These are phyloP conservation scores for Isichthys henryi DNA, from an alignment of 2,113 vertebrate genomes.

Conservation along the genomic window DNA sequence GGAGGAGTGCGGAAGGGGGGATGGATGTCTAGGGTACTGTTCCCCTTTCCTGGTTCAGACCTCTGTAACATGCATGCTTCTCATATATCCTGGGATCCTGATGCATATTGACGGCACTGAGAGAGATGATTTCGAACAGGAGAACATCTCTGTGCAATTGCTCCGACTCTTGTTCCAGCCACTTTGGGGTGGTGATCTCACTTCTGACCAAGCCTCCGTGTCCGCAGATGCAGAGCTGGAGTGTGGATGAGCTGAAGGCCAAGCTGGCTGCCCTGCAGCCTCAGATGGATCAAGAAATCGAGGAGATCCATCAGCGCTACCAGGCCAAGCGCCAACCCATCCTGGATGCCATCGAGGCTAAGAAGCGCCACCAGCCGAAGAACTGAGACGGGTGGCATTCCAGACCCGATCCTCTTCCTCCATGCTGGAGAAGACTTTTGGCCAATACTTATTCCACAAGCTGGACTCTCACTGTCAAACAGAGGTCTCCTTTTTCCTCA, in stretches of 20 bases:
- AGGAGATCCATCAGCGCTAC: constrained; percentile 89
- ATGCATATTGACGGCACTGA: neutral
- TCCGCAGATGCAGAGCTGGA: constrained; percentile 75
- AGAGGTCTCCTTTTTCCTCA: neutral
- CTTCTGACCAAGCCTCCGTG: neutral
- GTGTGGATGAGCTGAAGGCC: constrained; percentile 76
- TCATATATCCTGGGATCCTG: neutral
- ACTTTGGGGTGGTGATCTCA: neutral
- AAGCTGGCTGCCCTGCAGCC: constrained; percentile 79
- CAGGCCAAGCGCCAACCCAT: constrained; percentile 88
- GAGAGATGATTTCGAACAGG: neutral
- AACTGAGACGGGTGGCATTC: constrained; percentile 55
- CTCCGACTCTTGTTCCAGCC: neutral
- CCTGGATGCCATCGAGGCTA: constrained; percentile 86
- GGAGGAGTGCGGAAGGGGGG: neutral
- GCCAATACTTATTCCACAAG: neutral
- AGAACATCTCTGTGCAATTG: neutral
- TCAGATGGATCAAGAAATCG: constrained; percentile 95
- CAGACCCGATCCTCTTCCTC: neutral
- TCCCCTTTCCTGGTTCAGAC: neutral
- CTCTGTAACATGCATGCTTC: neutral
- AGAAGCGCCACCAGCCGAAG: constrained; percentile 83
- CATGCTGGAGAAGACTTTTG: neutral
- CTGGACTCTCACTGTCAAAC: neutral
- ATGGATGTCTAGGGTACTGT: neutral